phyloP scores from a whole-genome alignment of 2,113 vertebrate genomes.

The Meriones unguiculatus region DNA sequence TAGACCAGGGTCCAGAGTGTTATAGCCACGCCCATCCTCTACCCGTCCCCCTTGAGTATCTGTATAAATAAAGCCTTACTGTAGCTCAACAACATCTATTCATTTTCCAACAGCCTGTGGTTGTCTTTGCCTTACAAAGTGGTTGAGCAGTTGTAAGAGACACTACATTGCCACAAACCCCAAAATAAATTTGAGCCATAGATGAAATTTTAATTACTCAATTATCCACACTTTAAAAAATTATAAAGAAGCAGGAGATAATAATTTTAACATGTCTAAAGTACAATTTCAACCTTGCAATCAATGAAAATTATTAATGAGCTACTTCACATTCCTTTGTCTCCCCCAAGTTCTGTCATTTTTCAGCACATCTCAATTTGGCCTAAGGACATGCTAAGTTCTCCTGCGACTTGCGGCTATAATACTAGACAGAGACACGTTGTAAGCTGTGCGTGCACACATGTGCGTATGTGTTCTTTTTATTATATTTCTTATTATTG shows the following conservation, averaged over 20 bases:
- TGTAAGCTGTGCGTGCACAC: too few relatives aligned
- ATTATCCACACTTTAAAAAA: background rate
- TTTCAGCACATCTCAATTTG: background rate
- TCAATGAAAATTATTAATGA: background rate
- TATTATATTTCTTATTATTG: background rate
- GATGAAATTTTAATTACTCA: background rate
- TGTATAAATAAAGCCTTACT: constrained; percentile 47
- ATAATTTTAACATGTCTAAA: constrained; percentile 12
- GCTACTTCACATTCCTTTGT: background rate
- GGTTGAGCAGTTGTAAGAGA: background rate
- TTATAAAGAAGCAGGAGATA: background rate
- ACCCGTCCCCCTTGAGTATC: too few relatives aligned
- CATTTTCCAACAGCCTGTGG: background rate
- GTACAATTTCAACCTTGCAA: background rate
- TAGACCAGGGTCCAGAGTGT: background rate
- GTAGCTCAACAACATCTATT: background rate
- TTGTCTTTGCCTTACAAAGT: background rate
- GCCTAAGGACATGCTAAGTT: background rate
- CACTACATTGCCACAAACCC: background rate
- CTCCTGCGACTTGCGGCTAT: background rate
- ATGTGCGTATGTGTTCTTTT: background rate
- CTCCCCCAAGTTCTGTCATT: background rate
- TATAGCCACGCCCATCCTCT: background rate
- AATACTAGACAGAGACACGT: background rate
- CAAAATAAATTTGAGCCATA: background rate